phyloP scores from a whole-genome alignment of 2,113 vertebrate species.

The Laticauda colubrina region DNA sequence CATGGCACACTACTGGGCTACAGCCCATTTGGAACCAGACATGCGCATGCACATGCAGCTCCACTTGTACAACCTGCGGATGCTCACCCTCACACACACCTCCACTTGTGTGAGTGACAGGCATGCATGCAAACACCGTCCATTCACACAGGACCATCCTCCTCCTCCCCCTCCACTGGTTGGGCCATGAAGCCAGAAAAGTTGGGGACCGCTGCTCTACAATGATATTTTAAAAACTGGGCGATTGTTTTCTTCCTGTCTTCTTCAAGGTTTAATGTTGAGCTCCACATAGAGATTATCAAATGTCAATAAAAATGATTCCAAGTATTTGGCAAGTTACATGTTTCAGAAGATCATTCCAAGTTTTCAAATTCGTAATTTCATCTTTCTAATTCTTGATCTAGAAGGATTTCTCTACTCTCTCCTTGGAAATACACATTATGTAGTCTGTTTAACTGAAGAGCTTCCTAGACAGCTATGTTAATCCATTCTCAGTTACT shows the following conservation, averaged over 20 bases:
- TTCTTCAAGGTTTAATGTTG: neutral
- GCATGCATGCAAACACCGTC: neutral
- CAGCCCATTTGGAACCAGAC: neutral
- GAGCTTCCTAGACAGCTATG: neutral
- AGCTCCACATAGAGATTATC: too few relatives aligned
- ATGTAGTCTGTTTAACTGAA: neutral
- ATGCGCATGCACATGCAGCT: neutral
- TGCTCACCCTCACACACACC: neutral
- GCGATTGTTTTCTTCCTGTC: neutral
- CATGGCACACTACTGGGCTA: neutral
- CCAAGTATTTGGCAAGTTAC: neutral
- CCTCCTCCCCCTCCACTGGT: too few relatives aligned
- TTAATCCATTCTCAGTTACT: neutral
- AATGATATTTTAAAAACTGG: neutral
- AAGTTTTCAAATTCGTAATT: neutral
- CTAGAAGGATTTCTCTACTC: neutral
- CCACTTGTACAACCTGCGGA: neutral
- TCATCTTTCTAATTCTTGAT: neutral
- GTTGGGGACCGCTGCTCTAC: neutral
- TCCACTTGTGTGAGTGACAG: neutral
- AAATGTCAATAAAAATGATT: neutral
- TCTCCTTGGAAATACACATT: neutral
- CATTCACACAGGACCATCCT: neutral
- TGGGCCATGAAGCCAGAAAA: neutral
- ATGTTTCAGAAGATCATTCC: neutral